phyloP scores from a whole-genome alignment of 2,797 vertebrate genomes.

The Anomalospiza imberbis region DNA sequence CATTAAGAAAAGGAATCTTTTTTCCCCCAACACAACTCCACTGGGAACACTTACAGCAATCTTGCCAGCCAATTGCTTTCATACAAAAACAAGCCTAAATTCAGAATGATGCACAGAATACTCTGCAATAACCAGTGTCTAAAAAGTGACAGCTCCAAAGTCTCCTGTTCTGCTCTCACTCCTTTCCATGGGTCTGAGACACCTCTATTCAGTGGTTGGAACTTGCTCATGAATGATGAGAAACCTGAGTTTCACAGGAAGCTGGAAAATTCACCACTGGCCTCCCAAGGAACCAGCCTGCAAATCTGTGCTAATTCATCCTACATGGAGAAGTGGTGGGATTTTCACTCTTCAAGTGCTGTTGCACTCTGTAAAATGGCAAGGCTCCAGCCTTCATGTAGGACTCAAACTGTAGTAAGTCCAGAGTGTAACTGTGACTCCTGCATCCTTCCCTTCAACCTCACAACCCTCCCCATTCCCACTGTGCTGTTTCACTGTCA shows the following conservation, averaged over 20 bases:
- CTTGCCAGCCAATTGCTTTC: conserved; percentile 6
- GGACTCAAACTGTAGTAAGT: background rate
- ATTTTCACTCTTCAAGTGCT: background rate
- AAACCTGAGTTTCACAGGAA: background rate
- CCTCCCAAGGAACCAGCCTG: background rate
- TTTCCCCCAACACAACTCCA: background rate
- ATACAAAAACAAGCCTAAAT: conserved; percentile 9
- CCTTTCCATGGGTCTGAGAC: background rate
- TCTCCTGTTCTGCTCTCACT: background rate
- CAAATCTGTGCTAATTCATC: background rate
- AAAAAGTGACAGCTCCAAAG: background rate
- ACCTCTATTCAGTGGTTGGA: background rate
- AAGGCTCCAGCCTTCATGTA: background rate
- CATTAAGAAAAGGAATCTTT: background rate
- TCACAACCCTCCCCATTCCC: background rate
- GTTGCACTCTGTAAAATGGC: background rate
- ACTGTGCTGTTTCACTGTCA: background rate
- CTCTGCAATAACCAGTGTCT: background rate
- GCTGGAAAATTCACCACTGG: background rate
- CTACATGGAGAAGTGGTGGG: background rate
- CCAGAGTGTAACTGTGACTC: background rate
- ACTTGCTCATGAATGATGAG: background rate
- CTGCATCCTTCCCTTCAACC: background rate
- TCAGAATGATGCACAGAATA: background rate
- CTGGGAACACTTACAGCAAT: background rate